Evolutionary conservation across 2,888 invertebrate species (phyloP).

Genomic region (Ophion slaviceki): DNA sequence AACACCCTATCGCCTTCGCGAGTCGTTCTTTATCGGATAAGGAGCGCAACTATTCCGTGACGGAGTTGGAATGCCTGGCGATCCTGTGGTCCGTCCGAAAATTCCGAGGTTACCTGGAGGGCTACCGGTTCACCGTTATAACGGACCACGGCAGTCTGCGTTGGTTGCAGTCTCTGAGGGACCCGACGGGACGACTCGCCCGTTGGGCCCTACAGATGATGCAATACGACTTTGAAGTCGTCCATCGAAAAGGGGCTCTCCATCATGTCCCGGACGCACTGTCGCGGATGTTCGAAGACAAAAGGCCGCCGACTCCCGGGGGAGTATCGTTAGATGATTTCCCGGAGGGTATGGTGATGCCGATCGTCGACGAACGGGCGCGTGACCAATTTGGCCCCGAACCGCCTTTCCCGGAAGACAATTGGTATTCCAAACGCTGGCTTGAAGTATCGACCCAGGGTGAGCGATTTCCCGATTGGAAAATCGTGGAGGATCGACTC

Average conservation of each 20-base stretch:
- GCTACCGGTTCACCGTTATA: slow-evolving; percentile 59
- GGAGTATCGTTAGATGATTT: neutral
- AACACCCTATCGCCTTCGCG: slow-evolving; percentile 63
- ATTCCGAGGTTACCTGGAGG: too few relatives aligned
- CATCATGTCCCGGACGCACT: slow-evolving; percentile 59
- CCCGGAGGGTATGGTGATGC: neutral
- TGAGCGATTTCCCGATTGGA: slow-evolving; percentile 53
- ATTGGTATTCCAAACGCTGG: slow-evolving; percentile 51
- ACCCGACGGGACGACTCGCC: slow-evolving; percentile 61
- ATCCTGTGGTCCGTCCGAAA: slow-evolving; percentile 63
- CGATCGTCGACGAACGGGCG: neutral
- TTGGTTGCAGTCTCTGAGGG: slow-evolving; percentile 69
- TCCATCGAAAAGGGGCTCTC: slow-evolving; percentile 5
- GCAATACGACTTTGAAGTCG: slow-evolving; percentile 49
- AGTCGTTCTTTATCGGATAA: slow-evolving; percentile 52
- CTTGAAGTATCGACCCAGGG: slow-evolving; percentile 42
- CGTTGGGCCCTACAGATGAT: slow-evolving; percentile 57
- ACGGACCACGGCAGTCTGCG: slow-evolving; percentile 70
- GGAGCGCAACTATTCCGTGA: slow-evolving; percentile 62
- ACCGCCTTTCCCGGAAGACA: slow-evolving; percentile 55
- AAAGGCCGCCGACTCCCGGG: neutral
- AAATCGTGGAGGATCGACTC: neutral
- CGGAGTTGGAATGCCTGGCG: slow-evolving; percentile 70
- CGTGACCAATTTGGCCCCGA: neutral
- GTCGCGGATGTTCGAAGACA: slow-evolving; percentile 59